A percentile compares a stretch with the other conserved stretches of the same genome.
These are phyloP conservation scores for Gobio gobio DNA, from an alignment of 2,113 vertebrate genomes.

Conservation along the genomic window DNA sequence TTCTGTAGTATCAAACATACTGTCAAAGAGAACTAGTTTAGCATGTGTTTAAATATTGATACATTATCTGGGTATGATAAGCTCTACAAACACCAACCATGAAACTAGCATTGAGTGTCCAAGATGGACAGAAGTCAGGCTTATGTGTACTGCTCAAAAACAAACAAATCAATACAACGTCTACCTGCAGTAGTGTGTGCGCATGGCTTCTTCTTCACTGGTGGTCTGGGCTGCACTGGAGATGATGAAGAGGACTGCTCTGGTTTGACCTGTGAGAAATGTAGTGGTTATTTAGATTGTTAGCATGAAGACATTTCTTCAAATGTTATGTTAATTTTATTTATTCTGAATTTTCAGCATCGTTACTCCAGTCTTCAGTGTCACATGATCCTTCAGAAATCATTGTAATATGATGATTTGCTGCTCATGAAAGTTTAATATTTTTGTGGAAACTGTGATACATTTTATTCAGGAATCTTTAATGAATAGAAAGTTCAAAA, in stretches of 20 bases:
- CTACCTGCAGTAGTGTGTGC: slow-evolving; percentile 40
- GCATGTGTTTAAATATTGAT: not conserved
- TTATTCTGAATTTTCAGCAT: not conserved
- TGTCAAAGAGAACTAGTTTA: not conserved
- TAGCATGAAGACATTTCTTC: not conserved
- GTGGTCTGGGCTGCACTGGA: slow-evolving; percentile 25
- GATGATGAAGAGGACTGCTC: slow-evolving; percentile 25
- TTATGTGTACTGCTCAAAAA: not conserved
- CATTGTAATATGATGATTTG: not conserved
- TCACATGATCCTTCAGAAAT: not conserved
- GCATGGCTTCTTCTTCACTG: slow-evolving; percentile 14
- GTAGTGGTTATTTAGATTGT: not conserved
- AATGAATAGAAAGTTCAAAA: not conserved
- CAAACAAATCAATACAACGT: not conserved
- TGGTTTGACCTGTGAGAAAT: slow-evolving; percentile 30
- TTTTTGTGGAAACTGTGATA: not conserved
- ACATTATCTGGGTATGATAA: not conserved
- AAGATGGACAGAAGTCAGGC: not conserved
- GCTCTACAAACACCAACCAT: not conserved
- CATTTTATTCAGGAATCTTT: not conserved
- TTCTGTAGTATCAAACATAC: not conserved
- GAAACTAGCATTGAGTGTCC: not conserved
- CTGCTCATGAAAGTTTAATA: not conserved
- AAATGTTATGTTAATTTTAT: not conserved
- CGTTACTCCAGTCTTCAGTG: not conserved